Evolutionary conservation across 2,888 invertebrate species (phyloP).

Genomic region (Shargacucullia verbasci): DNA sequence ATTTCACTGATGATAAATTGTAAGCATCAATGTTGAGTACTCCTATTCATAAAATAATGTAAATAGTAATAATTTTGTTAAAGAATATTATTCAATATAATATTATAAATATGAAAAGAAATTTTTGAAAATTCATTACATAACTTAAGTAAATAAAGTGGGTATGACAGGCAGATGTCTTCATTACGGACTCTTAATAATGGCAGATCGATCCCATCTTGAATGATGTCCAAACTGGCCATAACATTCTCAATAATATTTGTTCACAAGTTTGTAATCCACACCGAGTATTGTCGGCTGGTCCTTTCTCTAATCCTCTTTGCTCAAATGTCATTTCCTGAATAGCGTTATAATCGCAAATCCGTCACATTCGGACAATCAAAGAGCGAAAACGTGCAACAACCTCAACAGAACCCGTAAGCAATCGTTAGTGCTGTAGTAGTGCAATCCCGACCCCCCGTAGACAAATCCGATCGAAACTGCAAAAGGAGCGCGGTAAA

Average conservation of each 20-base stretch:
- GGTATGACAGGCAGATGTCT: conserved; percentile 14
- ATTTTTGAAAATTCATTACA: too few relatives aligned
- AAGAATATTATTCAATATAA: too few relatives aligned
- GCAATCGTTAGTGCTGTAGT: conserved; percentile 80
- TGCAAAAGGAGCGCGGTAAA: conserved; percentile 71
- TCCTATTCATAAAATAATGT: too few relatives aligned
- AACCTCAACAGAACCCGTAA: conserved; percentile 75
- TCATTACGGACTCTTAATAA: background rate
- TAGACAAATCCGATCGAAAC: conserved; percentile 81
- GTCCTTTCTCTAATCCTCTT: conserved; percentile 73
- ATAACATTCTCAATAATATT: conserved; percentile 50
- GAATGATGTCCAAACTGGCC: conserved; percentile 35
- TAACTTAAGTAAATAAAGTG: background rate
- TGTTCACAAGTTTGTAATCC: conserved; percentile 61
- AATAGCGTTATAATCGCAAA: conserved; percentile 78
- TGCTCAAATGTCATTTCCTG: conserved; percentile 72
- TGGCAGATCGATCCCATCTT: conserved; percentile 6
- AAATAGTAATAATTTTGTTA: too few relatives aligned
- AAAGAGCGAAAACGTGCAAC: conserved; percentile 76
- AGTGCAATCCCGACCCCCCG: conserved; percentile 80
- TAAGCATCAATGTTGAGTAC: too few relatives aligned
- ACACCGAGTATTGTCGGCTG: conserved; percentile 60
- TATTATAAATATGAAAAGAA: too few relatives aligned
- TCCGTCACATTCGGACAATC: conserved; percentile 85
- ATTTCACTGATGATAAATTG: conserved; percentile 4